These are phyloP conservation scores for Platycheirus rosarum DNA, from an alignment of 2,888 invertebrate genomes.

Conservation along the genomic window DNA sequence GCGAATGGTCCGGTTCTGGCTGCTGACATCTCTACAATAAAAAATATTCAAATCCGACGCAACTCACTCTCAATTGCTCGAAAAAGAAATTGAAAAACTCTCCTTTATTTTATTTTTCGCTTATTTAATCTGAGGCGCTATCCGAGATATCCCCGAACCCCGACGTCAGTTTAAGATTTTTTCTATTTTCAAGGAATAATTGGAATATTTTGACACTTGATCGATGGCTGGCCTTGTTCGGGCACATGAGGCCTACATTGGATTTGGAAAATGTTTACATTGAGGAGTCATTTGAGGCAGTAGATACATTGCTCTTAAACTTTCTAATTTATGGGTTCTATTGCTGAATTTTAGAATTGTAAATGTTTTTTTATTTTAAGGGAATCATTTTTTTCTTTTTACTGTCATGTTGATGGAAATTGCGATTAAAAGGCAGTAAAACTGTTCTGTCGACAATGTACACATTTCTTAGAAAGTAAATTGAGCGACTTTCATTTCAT, in stretches of 20 bases:
- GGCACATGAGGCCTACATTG: constrained; percentile 59
- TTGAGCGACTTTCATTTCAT: neutral
- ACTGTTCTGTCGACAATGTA: constrained; percentile 25
- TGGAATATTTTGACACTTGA: constrained; percentile 72
- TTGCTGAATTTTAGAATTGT: constrained; percentile 64
- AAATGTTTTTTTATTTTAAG: constrained; percentile 26
- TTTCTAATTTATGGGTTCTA: constrained; percentile 68
- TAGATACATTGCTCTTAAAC: constrained; percentile 64
- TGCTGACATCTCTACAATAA: constrained; percentile 55
- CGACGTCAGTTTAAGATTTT: neutral
- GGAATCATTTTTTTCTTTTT: constrained; percentile 28
- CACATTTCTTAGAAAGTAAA: constrained; percentile 21
- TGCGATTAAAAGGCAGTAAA: constrained; percentile 67
- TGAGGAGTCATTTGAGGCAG: constrained; percentile 45
- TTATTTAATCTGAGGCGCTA: constrained; percentile 55
- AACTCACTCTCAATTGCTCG: constrained; percentile 61
- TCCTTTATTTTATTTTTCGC: constrained; percentile 40
- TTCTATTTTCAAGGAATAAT: constrained; percentile 23
- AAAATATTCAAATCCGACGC: constrained; percentile 72
- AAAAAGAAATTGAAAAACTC: constrained; percentile 71
- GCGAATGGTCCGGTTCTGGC: constrained; percentile 45
- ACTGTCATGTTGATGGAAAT: constrained; percentile 54
- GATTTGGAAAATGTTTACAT: constrained; percentile 50
- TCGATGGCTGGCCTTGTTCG: constrained; percentile 63
- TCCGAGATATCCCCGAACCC: neutral